Base-by-base conservation (phyloP, 2,888 invertebrate species). In the Elegia similella region DNA sequence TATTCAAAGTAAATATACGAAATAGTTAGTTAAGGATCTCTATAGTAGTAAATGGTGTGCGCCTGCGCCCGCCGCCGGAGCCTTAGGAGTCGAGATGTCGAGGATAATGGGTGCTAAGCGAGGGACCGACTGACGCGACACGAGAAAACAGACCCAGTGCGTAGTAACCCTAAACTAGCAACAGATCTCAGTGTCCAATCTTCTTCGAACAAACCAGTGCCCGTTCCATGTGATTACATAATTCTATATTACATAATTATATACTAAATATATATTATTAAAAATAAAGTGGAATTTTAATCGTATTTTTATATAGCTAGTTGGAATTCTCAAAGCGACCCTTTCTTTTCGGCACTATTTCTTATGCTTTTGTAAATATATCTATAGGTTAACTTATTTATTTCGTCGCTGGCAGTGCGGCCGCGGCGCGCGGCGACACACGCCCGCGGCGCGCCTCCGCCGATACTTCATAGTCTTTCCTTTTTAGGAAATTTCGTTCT, bases 321-420 rank as follows among this genome's bases (percentile, higher is more conserved):
- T 80, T 78, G 78, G 81, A 86, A 85, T 87, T 86, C 82, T 84
- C 82, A 56, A 42, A 38, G 76, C 76, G 73, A 78, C 73, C 79
- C 69, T 75, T 82, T 82, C 75, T 76, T 84, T 86, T 86, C 77
- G 78, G 77, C 84, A 80, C 82, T 80, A 80, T 78, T 83, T 84
- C 82, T 83, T 84, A 82, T 84, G 84, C 86, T 88, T 87, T 88
- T 91, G 90, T 91, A 91, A 86, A 91, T 91, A 90, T 86, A 80
- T 80, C 66, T 76, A 65, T 86, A 88, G 75, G 76, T 73, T 89
- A 86, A 91, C 82, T 91, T 86, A 91, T 91, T 91, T 89, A 90
- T 90, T 88, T 76, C 72, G 77, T 77, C 76, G 61, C 57, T 57
- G 57, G 58, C 74, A 70, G 62, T 66, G 65, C 69, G 69, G 70